Evolutionary conservation across 2,888 invertebrate genomes (phyloP).

Genomic region (Chrysomela aeneicollis): DNA sequence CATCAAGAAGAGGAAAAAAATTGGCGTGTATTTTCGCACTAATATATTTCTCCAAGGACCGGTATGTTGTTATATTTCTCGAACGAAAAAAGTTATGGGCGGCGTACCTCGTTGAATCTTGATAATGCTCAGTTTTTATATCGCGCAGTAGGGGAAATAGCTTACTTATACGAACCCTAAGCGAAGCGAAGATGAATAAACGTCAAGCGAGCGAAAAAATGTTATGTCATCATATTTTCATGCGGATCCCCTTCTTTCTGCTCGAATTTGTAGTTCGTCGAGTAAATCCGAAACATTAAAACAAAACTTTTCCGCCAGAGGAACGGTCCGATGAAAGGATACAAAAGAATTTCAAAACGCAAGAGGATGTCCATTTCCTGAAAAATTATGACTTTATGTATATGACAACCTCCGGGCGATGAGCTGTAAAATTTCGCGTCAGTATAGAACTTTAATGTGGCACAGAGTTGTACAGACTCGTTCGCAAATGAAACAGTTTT

Average conservation of each 20-base stretch:
- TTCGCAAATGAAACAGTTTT: background rate
- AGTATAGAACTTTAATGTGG: conserved; percentile 13
- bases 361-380: conserved; percentile 31
- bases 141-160: conserved; percentile 18
- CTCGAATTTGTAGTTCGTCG: conserved; percentile 9
- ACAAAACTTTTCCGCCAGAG: conserved; percentile 1
- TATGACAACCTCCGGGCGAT: conserved; percentile 25
- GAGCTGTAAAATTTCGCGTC: conserved; percentile 29
- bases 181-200: conserved; percentile 23
- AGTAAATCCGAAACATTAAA: conserved; percentile 16
- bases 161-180: conserved; percentile 24
- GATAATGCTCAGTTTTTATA: conserved; percentile 27
- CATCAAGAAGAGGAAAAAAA: background rate
- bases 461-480: conserved; percentile 6
- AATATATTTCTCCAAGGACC: conserved; percentile 3
- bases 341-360: conserved; percentile 26
- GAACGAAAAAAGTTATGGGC: conserved; percentile 10
- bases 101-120: conserved; percentile 17
- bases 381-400: conserved; percentile 31
- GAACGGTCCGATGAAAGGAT: conserved; percentile 6
- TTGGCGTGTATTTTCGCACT: background rate
- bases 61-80: conserved; percentile 14
- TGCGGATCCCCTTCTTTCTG: conserved; percentile 23
- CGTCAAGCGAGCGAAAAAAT: conserved; percentile 26
- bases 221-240: conserved; percentile 34